Evolutionary conservation across 2,888 invertebrate genomes (phyloP).

Genomic region (Ochlodes sylvanus): DNA sequence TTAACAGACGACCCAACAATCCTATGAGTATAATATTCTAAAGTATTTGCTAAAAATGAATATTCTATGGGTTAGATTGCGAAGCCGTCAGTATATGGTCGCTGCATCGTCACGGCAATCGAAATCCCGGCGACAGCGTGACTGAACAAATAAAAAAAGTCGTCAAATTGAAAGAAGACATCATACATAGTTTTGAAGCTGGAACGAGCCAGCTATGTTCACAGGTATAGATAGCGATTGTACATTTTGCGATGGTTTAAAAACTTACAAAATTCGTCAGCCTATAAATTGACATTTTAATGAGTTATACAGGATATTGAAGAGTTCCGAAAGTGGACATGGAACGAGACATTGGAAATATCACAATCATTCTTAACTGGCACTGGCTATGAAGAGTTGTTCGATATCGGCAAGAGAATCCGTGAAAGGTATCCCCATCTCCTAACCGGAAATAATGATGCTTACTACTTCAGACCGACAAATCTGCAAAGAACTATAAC

Average conservation of each 20-base stretch:
- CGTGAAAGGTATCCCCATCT: slow-evolving; percentile 69
- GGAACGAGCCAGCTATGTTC: slow-evolving; percentile 66
- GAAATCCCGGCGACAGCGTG: slow-evolving; percentile 84
- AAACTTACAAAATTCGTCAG: too few species aligned
- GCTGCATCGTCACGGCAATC: slow-evolving; percentile 88
- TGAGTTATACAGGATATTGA: slow-evolving; percentile 84
- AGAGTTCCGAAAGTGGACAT: slow-evolving; percentile 87
- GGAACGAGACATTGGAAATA: slow-evolving; percentile 86
- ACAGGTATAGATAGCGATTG: slow-evolving; percentile 57
- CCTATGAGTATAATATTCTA: too few species aligned
- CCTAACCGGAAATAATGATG: slow-evolving; percentile 66
- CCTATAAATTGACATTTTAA: neutral
- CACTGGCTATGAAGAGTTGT: slow-evolving; percentile 87
- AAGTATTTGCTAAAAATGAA: too few species aligned
- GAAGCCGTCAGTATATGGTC: slow-evolving; percentile 89
- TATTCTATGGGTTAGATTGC: slow-evolving; percentile 82
- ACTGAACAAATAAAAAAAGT: slow-evolving; percentile 83
- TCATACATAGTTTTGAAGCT: slow-evolving; percentile 86
- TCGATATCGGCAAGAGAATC: slow-evolving; percentile 81
- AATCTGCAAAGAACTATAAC: slow-evolving; percentile 84
- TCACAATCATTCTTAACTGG: slow-evolving; percentile 85
- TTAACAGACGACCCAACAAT: too few species aligned
- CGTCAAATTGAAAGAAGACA: slow-evolving; percentile 81
- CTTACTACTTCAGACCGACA: slow-evolving; percentile 86
- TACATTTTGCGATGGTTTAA: too few species aligned